Conservation (phyloP, 2,113 vertebrate species). For the Chinchilla lanigera region DNA sequence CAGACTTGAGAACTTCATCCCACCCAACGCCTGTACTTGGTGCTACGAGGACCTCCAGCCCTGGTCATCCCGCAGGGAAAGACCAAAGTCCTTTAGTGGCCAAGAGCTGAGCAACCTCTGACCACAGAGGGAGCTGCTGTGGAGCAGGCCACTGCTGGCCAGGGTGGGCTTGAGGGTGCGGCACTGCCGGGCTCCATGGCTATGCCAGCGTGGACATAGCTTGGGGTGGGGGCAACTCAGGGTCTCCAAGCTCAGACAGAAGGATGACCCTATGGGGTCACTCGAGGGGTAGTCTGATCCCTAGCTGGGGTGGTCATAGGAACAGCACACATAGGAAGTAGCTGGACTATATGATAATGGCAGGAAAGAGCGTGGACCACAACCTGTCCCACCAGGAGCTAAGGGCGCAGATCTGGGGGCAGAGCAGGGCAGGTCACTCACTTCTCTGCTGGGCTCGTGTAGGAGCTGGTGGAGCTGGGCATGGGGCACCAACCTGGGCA, state of each 20-base stretch:
- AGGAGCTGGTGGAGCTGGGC: neutral
- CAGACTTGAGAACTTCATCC: rapidly evolving
- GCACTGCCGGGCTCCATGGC: neutral
- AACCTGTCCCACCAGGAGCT: too few relatives aligned
- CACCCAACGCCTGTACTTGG: rapidly evolving
- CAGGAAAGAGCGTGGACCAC: neutral
- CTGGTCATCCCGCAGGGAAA: rapidly evolving
- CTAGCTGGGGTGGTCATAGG: neutral
- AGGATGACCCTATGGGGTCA: rapidly evolving
- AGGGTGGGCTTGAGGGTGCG: neutral
- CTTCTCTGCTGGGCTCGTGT: neutral
- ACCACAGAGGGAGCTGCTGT: rapidly evolving
- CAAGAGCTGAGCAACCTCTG: rapidly evolving
- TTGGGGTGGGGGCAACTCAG: rapidly evolving
- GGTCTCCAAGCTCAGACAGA: rapidly evolving
- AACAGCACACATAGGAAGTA: neutral
- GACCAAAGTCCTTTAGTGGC: too few relatives aligned
- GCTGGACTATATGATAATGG: rapidly evolving
- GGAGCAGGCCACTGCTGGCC: rapidly evolving
- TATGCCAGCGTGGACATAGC: neutral
- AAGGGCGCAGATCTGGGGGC: neutral
- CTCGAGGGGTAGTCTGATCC: rapidly evolving
- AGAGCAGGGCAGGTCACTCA: neutral
- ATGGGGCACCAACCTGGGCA: too few relatives aligned
- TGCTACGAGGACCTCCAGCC: rapidly evolving